Evolutionary conservation across 2,888 invertebrate genomes (phyloP).

Genomic region (Tenthredo distinguenda): DNA sequence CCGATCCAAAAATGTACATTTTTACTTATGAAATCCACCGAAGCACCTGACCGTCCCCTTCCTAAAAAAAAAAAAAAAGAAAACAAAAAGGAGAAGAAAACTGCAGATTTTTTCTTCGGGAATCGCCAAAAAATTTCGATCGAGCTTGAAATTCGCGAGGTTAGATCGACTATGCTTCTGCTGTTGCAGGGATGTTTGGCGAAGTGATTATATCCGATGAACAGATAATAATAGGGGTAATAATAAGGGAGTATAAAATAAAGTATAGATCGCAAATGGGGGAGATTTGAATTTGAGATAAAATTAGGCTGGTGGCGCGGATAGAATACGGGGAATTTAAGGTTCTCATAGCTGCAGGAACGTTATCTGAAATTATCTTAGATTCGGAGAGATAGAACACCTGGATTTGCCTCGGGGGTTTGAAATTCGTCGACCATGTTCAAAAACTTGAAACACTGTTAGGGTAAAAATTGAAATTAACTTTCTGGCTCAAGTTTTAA

Average conservation of each 20-base stretch:
- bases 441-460: neutral
- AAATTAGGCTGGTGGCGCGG: slow-evolving; percentile 32
- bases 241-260: neutral
- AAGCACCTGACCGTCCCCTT: slow-evolving; percentile 11
- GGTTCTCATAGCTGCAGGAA: slow-evolving; percentile 1
- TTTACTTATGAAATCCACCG: neutral
- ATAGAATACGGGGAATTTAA: slow-evolving; percentile 38
- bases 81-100: neutral
- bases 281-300: slow-evolving; percentile 38
- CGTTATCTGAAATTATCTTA: slow-evolving; percentile 17
- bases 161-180: neutral
- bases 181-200: neutral
- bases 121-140: neutral
- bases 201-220: slow-evolving; percentile 48
- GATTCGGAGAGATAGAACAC: slow-evolving; percentile 15
- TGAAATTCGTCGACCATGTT: neutral
- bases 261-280: neutral
- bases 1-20: slow-evolving; percentile 17
- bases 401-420: neutral
- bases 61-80: neutral
- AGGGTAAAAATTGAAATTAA: neutral
- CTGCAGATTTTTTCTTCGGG: neutral
- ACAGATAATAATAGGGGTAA: slow-evolving; percentile 38
- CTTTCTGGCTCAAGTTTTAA: neutral
- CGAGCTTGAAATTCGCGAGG: neutral